These are phyloP conservation scores for Sphinx pinastri DNA, from an alignment of 2,888 invertebrate genomes.

Conservation along the genomic window DNA sequence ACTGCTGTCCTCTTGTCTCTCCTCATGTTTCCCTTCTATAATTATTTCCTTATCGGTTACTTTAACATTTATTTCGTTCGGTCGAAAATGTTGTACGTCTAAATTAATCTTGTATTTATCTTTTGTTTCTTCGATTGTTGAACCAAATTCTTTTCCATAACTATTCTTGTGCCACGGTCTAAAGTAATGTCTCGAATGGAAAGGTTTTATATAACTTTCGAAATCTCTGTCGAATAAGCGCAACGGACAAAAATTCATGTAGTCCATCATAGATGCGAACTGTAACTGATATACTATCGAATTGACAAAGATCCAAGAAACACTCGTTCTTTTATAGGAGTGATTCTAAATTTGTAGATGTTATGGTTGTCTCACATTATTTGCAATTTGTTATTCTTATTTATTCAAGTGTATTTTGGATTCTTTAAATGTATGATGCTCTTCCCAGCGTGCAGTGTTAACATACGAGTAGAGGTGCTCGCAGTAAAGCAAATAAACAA, in stretches of 20 bases:
- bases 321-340: conserved; percentile 5
- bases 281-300: conserved; percentile 4
- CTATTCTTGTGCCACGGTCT: conserved; percentile 49
- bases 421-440: too few species aligned
- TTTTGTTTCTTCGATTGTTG: conserved; percentile 51
- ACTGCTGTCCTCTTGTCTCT: conserved; percentile 75
- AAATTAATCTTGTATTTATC: conserved; percentile 82
- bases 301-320: conserved; percentile 14
- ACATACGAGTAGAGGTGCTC: too few species aligned
- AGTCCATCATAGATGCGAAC: conserved; percentile 43
- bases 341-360: conserved; percentile 4
- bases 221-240: conserved; percentile 36
- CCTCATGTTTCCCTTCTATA: conserved; percentile 83
- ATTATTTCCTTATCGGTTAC: conserved; percentile 84
- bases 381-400: not conserved
- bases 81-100: conserved; percentile 88
- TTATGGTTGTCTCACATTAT: conserved; percentile 8
- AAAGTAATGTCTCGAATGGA: conserved; percentile 43
- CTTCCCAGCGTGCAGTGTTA: too few species aligned
- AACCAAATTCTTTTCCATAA: conserved; percentile 49
- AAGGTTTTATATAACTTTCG: conserved; percentile 44
- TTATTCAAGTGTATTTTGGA: too few species aligned
- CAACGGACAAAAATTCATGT: conserved; percentile 41
- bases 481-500: too few species aligned
- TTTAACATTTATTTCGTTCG: conserved; percentile 88